phyloP scores from a whole-genome alignment of 1,140 invertebrate genomes.

The Thrips palmi region DNA sequence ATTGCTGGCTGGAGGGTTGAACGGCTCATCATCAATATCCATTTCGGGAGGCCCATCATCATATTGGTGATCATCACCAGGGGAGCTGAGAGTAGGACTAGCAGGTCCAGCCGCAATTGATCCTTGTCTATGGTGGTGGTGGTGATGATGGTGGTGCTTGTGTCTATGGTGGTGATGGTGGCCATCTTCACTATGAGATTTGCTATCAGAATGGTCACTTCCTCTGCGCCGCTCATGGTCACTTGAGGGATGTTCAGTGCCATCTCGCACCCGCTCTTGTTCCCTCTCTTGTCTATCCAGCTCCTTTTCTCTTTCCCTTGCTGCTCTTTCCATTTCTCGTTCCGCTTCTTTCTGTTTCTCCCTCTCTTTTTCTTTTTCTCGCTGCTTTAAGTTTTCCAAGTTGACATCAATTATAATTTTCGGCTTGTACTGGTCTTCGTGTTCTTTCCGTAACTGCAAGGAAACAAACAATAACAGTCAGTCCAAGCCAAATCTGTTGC shows the following conservation, averaged over 20 bases:
- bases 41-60: no score
- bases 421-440: slow-evolving; percentile 69
- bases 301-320: slow-evolving; percentile 27
- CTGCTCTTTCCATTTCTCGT: slow-evolving; percentile 26
- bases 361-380: slow-evolving; percentile 31
- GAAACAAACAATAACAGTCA: no score
- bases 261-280: slow-evolving; percentile 18
- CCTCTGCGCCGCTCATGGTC: no score
- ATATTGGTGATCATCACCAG: no score
- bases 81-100: no score
- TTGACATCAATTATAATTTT: slow-evolving; percentile 52
- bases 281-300: slow-evolving; percentile 20
- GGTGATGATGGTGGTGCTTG: not conserved
- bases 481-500: no score
- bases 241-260: no score
- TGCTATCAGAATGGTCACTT: no score
- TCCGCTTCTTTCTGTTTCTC: slow-evolving; percentile 24
- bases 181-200: no score
- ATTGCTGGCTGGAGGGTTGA: no score
- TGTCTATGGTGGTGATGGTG: no score
- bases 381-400: slow-evolving; percentile 29
- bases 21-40: no score
- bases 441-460: slow-evolving; percentile 43
- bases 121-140: not conserved
- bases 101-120: not conserved